Base-by-base conservation (phyloP, 2,113 vertebrate genomes). In the Thamnaconus septentrionalis region DNA sequence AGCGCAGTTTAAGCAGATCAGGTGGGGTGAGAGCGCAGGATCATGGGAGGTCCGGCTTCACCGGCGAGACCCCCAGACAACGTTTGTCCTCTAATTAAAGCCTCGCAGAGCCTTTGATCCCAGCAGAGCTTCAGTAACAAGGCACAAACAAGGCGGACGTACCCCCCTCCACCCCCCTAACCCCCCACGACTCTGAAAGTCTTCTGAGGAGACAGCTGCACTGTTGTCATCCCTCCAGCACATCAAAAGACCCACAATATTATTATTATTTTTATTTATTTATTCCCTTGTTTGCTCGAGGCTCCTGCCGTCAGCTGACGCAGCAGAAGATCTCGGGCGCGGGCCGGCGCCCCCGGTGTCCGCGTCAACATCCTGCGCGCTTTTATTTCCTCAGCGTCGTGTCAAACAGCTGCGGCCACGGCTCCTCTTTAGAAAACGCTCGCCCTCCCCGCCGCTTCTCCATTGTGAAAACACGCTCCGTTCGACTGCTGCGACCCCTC, bases 71-170 rank as follows among this genome's bases (percentile, higher is more conserved):
- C 78, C 75, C 57, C 71, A 81, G 82, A 67, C 76, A 63, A 66
- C 6, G 49, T 70, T 80, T 45, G 18, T 70, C 72, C 75, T 90
- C 65, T 90, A 88, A 92, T 91, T 86, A 90, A 78, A 74, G 72
- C 73, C 46, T 73, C 80, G 49, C 10, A 0, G 46, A 79, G 75
- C 52, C 74, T 91, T 90, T 91, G 86, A 91, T 88, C 85, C 80
- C 61, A 64, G 66, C 75, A 73, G 79, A 73, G 76, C 74, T 75
- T 70, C 69, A 73, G 72, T 79, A 84, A 87, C 60, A 56, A 79
- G 73, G 53, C 79, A 61, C 77, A 82, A 68, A 84, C 76, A 85
- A 61, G 76, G 72, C 18, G 18, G 18, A 31, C 18, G 18, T 31
- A 31, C 18, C 18, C 2, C 18, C 18, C 18, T n/a, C n/a, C n/a